phyloP scores from a whole-genome alignment of 2,113 vertebrate genomes.

The Gyps fulvus region DNA sequence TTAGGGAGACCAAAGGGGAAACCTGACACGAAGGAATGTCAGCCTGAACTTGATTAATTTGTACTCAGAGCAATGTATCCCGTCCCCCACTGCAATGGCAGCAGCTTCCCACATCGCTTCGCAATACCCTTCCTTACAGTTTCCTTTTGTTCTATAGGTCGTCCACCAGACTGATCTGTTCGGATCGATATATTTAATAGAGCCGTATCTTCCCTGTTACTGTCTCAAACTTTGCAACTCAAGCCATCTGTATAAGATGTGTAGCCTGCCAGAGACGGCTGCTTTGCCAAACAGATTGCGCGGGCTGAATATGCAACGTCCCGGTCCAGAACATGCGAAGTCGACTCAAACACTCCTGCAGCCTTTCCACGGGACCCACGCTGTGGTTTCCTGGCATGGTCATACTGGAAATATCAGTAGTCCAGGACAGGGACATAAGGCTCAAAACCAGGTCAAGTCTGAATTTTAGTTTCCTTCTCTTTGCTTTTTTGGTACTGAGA shows the following conservation, averaged over 20 bases:
- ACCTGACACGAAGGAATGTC: slow-evolving; percentile 40
- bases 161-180: neutral
- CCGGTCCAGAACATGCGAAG: rapidly evolving
- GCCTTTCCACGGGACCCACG: neutral
- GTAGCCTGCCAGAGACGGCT: neutral
- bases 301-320: rapidly evolving
- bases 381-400: neutral
- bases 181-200: neutral
- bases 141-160: neutral
- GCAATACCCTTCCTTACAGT: neutral
- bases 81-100: neutral
- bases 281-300: neutral
- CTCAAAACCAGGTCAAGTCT: neutral
- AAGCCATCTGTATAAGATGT: neutral
- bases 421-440: neutral
- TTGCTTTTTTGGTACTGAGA: neutral
- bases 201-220: neutral
- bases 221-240: neutral
- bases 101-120: neutral
- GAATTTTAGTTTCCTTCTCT: neutral
- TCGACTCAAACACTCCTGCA: neutral
- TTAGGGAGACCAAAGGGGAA: slow-evolving; percentile 29
- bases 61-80: neutral
- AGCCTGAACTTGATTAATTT: slow-evolving; percentile 51
- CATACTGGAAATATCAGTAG: neutral